Evolutionary conservation across 2,888 invertebrate species (phyloP).

Genomic region (Philaethria dido): DNA sequence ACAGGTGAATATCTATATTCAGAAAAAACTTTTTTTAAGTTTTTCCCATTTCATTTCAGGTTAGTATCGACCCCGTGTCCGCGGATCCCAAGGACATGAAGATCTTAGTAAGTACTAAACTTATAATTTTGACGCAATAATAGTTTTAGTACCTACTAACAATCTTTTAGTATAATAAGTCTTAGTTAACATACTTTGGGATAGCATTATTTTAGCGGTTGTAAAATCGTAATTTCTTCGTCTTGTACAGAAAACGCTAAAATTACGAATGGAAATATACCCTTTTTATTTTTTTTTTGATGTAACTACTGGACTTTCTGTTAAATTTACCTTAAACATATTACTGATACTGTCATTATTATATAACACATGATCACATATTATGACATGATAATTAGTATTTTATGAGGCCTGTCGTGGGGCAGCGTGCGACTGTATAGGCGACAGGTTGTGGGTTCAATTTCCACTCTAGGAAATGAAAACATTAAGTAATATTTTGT

Average conservation of each 20-base stretch:
- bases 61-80: constrained; percentile 82
- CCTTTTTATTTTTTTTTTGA: background rate
- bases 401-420: too few species aligned
- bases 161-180: constrained; percentile 30
- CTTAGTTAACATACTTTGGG: constrained; percentile 13
- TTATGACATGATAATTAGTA: too few species aligned
- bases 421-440: too few species aligned
- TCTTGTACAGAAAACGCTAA: background rate
- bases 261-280: constrained; percentile 7
- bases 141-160: constrained; percentile 49
- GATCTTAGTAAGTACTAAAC: constrained; percentile 80
- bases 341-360: too few species aligned
- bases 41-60: constrained; percentile 56
- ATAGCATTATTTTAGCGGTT: constrained; percentile 7
- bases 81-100: constrained; percentile 82
- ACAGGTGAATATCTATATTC: too few species aligned
- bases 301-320: background rate
- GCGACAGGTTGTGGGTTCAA: too few species aligned
- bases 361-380: too few species aligned
- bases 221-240: constrained; percentile 10
- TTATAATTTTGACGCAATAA: constrained; percentile 42
- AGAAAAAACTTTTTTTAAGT: background rate
- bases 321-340: too few species aligned
- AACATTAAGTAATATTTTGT: too few species aligned
- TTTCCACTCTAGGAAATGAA: too few species aligned